Conservation (phyloP, 2,113 vertebrate species). For the Glaucidium brasilianum region DNA sequence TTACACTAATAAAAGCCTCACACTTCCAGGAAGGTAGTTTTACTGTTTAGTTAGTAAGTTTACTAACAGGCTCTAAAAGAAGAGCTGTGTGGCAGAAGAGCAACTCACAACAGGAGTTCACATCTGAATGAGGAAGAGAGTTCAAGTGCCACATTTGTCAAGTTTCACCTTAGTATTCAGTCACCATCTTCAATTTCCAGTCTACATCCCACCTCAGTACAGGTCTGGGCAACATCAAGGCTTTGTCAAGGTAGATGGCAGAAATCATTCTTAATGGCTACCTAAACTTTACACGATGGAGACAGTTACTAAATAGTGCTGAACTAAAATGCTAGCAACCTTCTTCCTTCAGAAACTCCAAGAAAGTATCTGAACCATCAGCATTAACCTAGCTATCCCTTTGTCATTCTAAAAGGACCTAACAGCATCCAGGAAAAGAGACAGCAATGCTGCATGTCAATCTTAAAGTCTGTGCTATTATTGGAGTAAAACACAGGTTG, state of each 20-base stretch:
- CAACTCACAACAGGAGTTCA: neutral
- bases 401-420: neutral
- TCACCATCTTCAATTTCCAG: neutral
- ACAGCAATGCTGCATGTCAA: neutral
- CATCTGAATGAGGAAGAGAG: neutral
- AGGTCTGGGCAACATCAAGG: neutral
- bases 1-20: neutral
- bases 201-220: neutral
- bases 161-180: neutral
- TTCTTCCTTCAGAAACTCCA: neutral
- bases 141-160: neutral
- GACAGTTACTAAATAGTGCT: neutral
- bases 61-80: neutral
- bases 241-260: neutral
- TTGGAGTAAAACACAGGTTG: neutral
- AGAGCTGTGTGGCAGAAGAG: neutral
- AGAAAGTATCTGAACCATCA: neutral
- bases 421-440: neutral
- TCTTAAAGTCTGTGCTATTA: neutral
- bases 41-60: neutral
- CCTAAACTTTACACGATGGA: neutral
- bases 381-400: neutral
- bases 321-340: neutral
- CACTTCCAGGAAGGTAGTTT: neutral
- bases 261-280: neutral